Evolutionary conservation across 2,888 invertebrate species (phyloP).

Genomic region (Halocaridina rubra): DNA sequence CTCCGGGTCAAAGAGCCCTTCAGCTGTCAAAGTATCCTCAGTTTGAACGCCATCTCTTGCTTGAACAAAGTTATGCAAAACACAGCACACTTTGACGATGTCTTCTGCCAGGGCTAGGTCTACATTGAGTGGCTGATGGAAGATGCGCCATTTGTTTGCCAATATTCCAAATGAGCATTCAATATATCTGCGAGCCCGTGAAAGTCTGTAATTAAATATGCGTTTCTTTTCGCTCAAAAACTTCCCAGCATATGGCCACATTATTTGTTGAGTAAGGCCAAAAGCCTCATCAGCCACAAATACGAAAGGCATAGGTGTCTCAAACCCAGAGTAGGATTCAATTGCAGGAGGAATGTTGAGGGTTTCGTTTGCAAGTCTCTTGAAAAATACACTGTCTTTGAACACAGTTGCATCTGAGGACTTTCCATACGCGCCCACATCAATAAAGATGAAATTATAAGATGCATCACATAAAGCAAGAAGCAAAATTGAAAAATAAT

Average conservation of each 20-base stretch:
- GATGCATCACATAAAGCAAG: slow-evolving; percentile 6
- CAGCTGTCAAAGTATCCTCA: background rate
- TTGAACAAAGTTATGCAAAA: background rate
- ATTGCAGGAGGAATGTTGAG: background rate
- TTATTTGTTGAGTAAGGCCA: too few species aligned
- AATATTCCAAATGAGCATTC: slow-evolving; percentile 60
- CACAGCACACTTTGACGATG: background rate
- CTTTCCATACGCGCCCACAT: slow-evolving; percentile 14
- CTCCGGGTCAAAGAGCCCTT: too few species aligned
- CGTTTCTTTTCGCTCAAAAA: too few species aligned
- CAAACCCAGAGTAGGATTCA: background rate
- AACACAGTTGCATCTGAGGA: background rate
- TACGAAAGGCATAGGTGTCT: slow-evolving; percentile 8
- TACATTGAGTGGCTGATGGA: slow-evolving; percentile 34
- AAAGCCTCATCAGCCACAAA: background rate
- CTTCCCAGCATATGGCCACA: too few species aligned
- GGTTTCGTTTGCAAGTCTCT: background rate
- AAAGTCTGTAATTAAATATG: too few species aligned
- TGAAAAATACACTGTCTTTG: background rate
- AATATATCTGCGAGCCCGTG: background rate
- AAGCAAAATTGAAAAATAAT: background rate
- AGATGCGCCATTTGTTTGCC: slow-evolving; percentile 59
- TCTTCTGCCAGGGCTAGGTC: background rate
- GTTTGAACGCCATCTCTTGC: background rate
- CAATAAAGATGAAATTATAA: background rate